These are phyloP conservation scores for Nematolebias whitei DNA, from an alignment of 2,113 vertebrate genomes.

Conservation along the genomic window DNA sequence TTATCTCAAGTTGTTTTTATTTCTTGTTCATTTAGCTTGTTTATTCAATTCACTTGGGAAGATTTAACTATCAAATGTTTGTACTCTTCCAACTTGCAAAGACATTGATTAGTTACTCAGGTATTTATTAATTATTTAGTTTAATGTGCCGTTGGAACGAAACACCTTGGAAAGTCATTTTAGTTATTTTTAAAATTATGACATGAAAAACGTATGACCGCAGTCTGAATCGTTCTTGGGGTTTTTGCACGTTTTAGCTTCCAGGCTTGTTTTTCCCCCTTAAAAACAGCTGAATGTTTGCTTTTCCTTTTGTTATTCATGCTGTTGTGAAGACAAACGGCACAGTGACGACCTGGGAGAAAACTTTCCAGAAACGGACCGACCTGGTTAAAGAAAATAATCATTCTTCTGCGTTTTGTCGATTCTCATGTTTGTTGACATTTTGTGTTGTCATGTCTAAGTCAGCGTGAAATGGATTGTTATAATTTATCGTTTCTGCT, in stretches of 20 bases:
- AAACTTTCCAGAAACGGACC: not conserved
- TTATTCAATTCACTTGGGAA: conserved; percentile 15
- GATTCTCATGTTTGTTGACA: conserved; percentile 42
- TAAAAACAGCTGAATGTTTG: not conserved
- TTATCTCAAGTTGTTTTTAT: not conserved
- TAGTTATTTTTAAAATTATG: not conserved
- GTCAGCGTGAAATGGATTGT: conserved; percentile 11
- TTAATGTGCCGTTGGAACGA: conserved; percentile 5
- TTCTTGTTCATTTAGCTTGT: conserved; percentile 12
- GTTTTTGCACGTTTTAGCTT: not conserved
- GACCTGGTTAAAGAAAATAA: conserved; percentile 5
- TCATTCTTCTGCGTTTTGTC: conserved; percentile 11
- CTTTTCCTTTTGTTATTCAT: not conserved
- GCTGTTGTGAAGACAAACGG: conserved; percentile 9
- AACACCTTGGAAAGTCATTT: not conserved
- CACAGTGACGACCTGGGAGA: conserved; percentile 1
- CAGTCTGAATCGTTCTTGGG: not conserved
- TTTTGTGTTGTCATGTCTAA: conserved; percentile 21
- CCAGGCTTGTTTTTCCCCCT: not conserved
- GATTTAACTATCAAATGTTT: not conserved
- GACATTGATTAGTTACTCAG: conserved; percentile 3
- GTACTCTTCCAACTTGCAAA: conserved; percentile 1
- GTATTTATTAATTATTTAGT: conserved; percentile 7
- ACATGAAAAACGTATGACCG: not conserved
- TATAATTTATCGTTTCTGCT: not conserved